Conservation (phyloP, 1,140 invertebrate species). For the Polypedilum pembai region DNA sequence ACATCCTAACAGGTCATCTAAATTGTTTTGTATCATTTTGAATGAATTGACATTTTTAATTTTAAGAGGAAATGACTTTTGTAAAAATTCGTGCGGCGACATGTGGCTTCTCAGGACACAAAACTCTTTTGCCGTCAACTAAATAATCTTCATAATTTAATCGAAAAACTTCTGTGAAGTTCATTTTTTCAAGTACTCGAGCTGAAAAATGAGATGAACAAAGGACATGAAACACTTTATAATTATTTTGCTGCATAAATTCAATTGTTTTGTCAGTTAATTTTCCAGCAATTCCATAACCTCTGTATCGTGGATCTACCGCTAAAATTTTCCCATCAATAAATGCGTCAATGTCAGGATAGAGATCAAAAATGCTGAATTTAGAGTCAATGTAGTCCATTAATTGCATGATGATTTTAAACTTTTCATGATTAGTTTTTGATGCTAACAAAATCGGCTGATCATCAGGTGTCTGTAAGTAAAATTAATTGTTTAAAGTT, state of each 20-base stretch:
- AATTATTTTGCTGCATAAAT: conserved; percentile 38
- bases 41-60: too few relatives aligned
- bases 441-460: conserved; percentile 36
- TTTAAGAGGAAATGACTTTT: too few relatives aligned
- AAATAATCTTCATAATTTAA: conserved; percentile 58
- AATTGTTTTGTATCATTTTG: too few relatives aligned
- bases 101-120: conserved; percentile 52
- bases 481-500: conserved; percentile 8
- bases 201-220: conserved; percentile 65
- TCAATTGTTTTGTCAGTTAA: conserved; percentile 51
- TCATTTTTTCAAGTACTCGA: conserved; percentile 55
- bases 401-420: conserved; percentile 52
- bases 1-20: too few relatives aligned
- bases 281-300: conserved; percentile 53
- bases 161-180: conserved; percentile 57
- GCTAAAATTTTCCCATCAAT: conserved; percentile 57
- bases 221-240: conserved; percentile 44
- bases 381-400: conserved; percentile 49
- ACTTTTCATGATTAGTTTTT: conserved; percentile 48
- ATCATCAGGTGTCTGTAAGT: conserved; percentile 30
- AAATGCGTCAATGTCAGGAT: conserved; percentile 47
- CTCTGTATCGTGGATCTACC: conserved; percentile 53
- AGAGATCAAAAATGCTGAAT: conserved; percentile 48
- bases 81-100: conserved; percentile 45
- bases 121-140: conserved; percentile 49